A percentile compares a stretch with the other conserved stretches of the same genome.
Evolutionary conservation across 35 echinoderm and acorn worm species (phyloP).

Genomic region (Apostichopus californicus): DNA sequence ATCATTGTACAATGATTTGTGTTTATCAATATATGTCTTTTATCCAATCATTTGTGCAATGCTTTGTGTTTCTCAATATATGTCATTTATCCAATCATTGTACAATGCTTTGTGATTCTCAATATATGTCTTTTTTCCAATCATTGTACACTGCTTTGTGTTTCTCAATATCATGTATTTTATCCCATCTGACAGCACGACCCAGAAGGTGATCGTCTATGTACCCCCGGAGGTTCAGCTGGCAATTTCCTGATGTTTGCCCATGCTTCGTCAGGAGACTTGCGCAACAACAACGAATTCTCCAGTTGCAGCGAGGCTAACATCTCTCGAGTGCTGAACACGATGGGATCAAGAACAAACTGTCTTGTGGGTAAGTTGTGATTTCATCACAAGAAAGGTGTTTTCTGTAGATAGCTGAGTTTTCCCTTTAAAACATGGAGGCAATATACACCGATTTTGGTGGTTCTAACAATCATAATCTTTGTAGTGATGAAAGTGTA

Average conservation of each 20-base stretch:
- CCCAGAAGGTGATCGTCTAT: constrained; percentile 11
- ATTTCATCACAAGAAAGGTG: not conserved
- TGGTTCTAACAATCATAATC: not conserved
- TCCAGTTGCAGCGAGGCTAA: constrained; percentile 70
- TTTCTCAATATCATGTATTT: not conserved
- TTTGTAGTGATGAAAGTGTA: no score
- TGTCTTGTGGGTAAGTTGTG: constrained; percentile 75
- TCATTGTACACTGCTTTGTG: not conserved
- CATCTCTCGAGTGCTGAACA: constrained; percentile 60
- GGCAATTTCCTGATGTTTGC: constrained; percentile 98
- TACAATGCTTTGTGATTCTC: no score
- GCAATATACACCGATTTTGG: no score
- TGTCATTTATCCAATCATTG: no score
- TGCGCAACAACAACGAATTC: constrained; percentile 78
- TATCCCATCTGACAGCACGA: constrained; percentile 70
- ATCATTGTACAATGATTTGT: no score
- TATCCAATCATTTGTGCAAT: no score
- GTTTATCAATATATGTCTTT: no score
- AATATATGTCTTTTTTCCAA: no score
- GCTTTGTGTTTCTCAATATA: no score
- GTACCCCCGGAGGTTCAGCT: constrained; percentile 64
- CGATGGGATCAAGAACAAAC: not conserved
- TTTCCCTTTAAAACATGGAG: no score
- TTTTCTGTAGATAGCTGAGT: no score
- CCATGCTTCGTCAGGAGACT: constrained; percentile 66